These are phyloP conservation scores for Accipiter cooperii DNA, from an alignment of 2,113 vertebrate genomes.

Conservation along the genomic window DNA sequence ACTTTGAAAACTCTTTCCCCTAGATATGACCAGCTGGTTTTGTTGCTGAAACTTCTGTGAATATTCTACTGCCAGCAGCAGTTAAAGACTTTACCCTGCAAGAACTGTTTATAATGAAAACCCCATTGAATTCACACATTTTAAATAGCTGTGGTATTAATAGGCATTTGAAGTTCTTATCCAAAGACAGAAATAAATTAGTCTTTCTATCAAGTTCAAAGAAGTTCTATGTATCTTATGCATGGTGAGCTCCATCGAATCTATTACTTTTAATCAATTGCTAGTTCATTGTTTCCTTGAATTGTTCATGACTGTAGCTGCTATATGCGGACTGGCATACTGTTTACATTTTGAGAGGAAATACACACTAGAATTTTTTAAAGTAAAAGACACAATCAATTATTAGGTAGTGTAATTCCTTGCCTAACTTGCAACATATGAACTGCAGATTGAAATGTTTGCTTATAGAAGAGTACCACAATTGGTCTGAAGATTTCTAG, in stretches of 20 bases:
- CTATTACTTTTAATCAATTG: background rate
- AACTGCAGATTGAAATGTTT: background rate
- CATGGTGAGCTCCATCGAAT: background rate
- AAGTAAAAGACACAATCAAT: background rate
- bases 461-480: background rate
- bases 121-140: background rate
- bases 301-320: background rate
- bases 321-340: background rate
- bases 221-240: background rate
- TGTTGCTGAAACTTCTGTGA: background rate
- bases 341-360: background rate
- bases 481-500: background rate
- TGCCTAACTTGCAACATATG: background rate
- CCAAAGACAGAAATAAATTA: background rate
- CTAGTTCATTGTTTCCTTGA: background rate
- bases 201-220: background rate
- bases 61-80: background rate
- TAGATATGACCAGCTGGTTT: background rate
- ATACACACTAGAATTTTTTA: background rate
- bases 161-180: background rate
- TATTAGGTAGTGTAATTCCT: background rate
- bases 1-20: background rate
- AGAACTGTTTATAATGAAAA: background rate
- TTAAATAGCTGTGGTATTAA: background rate
- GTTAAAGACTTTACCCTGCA: background rate